phyloP scores from a whole-genome alignment of 2,113 vertebrate species.

The Mystacornis crossleyi region DNA sequence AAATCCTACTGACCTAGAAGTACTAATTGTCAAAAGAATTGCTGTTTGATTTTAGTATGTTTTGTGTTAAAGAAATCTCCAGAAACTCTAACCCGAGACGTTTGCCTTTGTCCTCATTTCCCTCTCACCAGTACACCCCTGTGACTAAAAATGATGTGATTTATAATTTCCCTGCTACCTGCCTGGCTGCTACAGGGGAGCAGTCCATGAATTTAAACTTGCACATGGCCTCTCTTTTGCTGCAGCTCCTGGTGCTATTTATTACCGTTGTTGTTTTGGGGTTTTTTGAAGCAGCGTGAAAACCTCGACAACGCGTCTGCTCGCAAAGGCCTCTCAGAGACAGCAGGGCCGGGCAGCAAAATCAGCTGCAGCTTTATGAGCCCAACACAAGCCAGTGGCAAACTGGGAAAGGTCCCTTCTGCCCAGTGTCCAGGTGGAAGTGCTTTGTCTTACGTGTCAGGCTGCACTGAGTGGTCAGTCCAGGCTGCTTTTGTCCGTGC shows the following conservation, averaged over 20 bases:
- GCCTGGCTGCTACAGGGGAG: neutral
- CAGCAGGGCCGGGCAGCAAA: neutral
- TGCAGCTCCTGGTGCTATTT: neutral
- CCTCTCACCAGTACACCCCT: neutral
- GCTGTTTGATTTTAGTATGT: neutral
- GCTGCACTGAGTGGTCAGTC: neutral
- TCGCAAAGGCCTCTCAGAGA: neutral
- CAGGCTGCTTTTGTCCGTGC: neutral
- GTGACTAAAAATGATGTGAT: neutral
- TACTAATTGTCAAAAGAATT: neutral
- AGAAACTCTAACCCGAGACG: accelerated
- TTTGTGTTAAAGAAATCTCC: neutral
- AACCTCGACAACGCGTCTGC: neutral
- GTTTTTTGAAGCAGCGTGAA: neutral
- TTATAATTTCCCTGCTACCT: neutral
- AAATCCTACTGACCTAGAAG: neutral
- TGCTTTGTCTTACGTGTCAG: conserved; percentile 7
- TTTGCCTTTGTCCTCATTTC: neutral
- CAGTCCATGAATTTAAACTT: neutral
- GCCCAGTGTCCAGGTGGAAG: conserved; percentile 2
- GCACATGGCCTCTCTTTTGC: neutral
- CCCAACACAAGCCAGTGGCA: neutral
- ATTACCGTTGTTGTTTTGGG: neutral
- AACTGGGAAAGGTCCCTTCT: neutral
- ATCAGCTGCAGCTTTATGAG: neutral